These are phyloP conservation scores for Zaprionus gabonicus DNA, from an alignment of 1,140 invertebrate genomes.

Conservation along the genomic window DNA sequence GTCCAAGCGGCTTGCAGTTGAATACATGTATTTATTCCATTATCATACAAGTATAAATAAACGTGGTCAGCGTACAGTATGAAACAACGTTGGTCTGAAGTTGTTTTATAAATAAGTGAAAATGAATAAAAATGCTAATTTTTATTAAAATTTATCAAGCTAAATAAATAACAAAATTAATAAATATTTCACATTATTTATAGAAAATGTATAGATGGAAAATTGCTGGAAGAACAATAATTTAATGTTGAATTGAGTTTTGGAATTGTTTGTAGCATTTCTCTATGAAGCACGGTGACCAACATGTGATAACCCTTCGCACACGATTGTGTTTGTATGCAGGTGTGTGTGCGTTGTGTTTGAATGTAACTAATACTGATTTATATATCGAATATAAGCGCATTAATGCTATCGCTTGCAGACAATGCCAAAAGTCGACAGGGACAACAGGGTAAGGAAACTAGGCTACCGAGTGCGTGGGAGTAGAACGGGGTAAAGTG, in stretches of 20 bases:
- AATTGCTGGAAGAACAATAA: no score
- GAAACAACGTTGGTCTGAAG: no score
- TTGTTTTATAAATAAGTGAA: no score
- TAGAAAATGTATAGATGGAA: no score
- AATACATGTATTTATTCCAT: no score
- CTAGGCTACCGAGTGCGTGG: neutral
- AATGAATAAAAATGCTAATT: no score
- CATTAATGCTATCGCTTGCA: slow-evolving; percentile 77
- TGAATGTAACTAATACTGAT: slow-evolving; percentile 74
- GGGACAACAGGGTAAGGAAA: slow-evolving; percentile 23
- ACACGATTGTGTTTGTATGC: slow-evolving; percentile 13
- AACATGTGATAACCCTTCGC: neutral
- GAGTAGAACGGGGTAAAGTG: slow-evolving; percentile 3
- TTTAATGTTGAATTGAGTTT: neutral
- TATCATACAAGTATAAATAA: no score
- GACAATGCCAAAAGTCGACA: slow-evolving; percentile 54
- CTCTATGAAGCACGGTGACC: neutral
- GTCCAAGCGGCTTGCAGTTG: no score
- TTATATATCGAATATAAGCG: slow-evolving; percentile 76
- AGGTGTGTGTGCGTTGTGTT: neutral
- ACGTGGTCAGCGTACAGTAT: no score
- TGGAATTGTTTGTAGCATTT: neutral
- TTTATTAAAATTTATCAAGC: no score
- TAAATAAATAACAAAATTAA: no score
- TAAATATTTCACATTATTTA: no score